A percentile compares a stretch with the other conserved stretches of the same genome.
These are phyloP conservation scores for Probosciger aterrimus DNA, from an alignment of 2,113 vertebrate species.

Conservation along the genomic window DNA sequence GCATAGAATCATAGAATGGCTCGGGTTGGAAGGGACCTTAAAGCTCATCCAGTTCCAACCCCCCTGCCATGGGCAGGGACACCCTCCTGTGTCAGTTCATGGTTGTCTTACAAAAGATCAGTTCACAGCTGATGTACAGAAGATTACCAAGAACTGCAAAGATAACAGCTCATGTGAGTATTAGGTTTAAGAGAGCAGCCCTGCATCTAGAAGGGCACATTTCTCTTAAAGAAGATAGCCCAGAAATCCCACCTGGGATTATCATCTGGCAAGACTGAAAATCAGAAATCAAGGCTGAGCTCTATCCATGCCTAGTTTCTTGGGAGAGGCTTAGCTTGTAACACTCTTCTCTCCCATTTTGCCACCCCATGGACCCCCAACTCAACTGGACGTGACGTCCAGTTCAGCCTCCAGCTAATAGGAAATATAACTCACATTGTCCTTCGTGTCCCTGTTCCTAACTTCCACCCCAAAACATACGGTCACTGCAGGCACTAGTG, in stretches of 20 bases:
- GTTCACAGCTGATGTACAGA: neutral
- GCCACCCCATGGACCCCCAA: accelerated
- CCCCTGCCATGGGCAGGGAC: neutral
- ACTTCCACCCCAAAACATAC: accelerated
- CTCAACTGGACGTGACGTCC: neutral
- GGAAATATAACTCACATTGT: neutral
- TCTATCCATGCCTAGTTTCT: neutral
- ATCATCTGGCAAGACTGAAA: neutral
- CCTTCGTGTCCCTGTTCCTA: neutral
- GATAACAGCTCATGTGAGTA: neutral
- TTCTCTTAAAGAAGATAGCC: neutral
- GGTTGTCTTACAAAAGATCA: neutral
- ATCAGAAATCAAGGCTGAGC: neutral
- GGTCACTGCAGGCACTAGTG: neutral
- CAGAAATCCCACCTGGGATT: neutral
- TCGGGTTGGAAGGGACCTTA: neutral
- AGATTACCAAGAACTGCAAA: slow-evolving; percentile 1
- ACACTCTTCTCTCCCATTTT: neutral
- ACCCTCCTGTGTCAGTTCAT: neutral
- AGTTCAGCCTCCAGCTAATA: neutral
- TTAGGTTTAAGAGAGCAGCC: neutral
- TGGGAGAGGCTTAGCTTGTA: neutral
- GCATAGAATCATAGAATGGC: neutral
- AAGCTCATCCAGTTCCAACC: neutral
- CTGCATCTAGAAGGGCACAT: neutral